Evolutionary conservation across 1,140 invertebrate species (phyloP), one percentile per base, ranked within the genome.

Genomic region (Xylocopa sonorina): DNA sequence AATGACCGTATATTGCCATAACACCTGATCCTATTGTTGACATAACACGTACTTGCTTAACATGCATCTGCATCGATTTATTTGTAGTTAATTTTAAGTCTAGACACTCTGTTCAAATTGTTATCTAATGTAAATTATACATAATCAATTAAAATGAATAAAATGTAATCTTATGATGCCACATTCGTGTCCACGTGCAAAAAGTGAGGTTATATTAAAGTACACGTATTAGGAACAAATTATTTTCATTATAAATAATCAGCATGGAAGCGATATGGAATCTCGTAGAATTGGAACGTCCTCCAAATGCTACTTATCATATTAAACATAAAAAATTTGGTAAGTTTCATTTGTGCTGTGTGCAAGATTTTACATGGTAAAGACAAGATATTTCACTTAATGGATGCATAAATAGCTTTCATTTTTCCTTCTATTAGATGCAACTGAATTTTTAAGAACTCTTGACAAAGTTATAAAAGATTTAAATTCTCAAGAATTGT

Each of bases 401-500:
- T 32, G 4, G 14, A 55, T 53, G 32, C 18, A 51, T 18, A 62
- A 50, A 9, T 51, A 43, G 41, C 82, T 41, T 46, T 63, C 32
- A 4, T 67, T 62, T 55, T 43, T 48, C 18, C 32, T 48, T 46
- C 75, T 87, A 76, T 58, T 74, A 90, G 91, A 91, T 87, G 9
- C 73, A 48, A 73, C 38, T 6, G 50, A 14, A 41, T 90, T 91
- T 75, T 9, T 83, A 1, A 38, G 48, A 2, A 48, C 32, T 3
- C 32, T 90, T 34, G 64, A 89, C 7, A 87, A 67, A 60, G 89
- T 92, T 16, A 84, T 92, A 48, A 90, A 88, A 24, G 90, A 94
- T 41, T 84, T 95, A 53, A 85, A 92, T 57, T 93, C 92, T 41
- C 92, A 94, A 83, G 91, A 92, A 46, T 88, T 92, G 48, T 88